Base-by-base conservation (phyloP, 2,888 invertebrate species). In the Maniola hyperantus region DNA sequence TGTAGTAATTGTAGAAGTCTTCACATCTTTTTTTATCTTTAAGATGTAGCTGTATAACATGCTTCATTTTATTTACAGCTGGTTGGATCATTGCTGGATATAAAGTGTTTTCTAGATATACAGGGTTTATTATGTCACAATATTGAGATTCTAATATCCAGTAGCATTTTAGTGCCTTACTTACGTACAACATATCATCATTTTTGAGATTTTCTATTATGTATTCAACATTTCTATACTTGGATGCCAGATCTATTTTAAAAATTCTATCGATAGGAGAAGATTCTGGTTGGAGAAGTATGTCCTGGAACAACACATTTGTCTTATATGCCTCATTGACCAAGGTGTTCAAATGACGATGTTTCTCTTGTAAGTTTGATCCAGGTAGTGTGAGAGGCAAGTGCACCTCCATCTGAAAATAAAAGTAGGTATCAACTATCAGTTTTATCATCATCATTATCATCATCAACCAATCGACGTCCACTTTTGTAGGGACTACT, bases 121-220 rank as follows among this genome's bases (percentile, higher is more conserved):
- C 66, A 11, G 89, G 84, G 62, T 84, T 83, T 2, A 89, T 78
- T 6, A 88, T 76, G 7, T 82, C 67, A 18, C 66, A 63, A 63
- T 82, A 76, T 44, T 79, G 65, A 15, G 67, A 39, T 15, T 83
- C 78, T 36, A 84, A 48, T 1, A 90, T 74, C 89, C 89, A 89
- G 15, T 66, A 72, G 36, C 80, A 74, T 72, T 85, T 86, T 1
- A 90, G 72, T 0, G 85, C 85, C 77, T 81, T 81, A 69, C 82
- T 84, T 0, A 89, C 88, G 64, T 81, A 87, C 0, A 90, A 71
- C 83, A 89, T 81, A 64, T 88, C 84, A 18, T 82, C 78, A 33
- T 83, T 78, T 77, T 84, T 85, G 34, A 89, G 72, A 59, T 77
- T 85, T 15, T 74, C 65, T 13, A 87, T 33, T 10, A 89, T 82